phyloP scores from a whole-genome alignment of 2,888 invertebrate species.

The Pyrrhia umbra region DNA sequence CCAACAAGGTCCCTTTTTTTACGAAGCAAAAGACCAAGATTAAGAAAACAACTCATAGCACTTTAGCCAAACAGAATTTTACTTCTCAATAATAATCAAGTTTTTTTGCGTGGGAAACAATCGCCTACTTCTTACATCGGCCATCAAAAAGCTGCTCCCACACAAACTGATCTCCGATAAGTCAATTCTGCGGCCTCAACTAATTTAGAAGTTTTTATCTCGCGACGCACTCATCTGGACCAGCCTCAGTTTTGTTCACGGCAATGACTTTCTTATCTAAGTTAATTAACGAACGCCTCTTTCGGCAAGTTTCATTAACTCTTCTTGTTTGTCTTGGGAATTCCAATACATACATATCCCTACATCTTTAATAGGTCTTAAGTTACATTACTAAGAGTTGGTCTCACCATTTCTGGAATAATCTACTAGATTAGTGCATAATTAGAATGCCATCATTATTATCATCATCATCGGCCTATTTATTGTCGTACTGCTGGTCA shows the following conservation, averaged over 20 bases:
- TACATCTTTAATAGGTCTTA: constrained; percentile 16
- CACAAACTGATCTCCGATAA: constrained; percentile 39
- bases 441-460: too few relatives aligned
- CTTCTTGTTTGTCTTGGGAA: constrained; percentile 32
- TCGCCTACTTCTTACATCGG: neutral
- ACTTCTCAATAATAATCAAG: neutral
- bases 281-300: constrained; percentile 52
- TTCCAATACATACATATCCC: neutral
- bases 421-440: too few relatives aligned
- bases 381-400: constrained; percentile 16
- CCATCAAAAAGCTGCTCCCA: constrained; percentile 6
- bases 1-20: neutral
- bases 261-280: constrained; percentile 61
- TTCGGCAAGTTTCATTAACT: constrained; percentile 35
- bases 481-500: too few relatives aligned
- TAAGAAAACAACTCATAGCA: neutral
- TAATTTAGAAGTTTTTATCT: constrained; percentile 61
- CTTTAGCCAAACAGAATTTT: neutral
- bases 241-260: constrained; percentile 42
- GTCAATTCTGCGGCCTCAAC: constrained; percentile 32
- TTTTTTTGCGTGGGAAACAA: too few relatives aligned
- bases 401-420: too few relatives aligned
- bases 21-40: neutral
- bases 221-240: constrained; percentile 49
- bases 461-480: too few relatives aligned